Conservation (phyloP, 2,797 vertebrate genomes). For the Jordanella pulchra region DNA sequence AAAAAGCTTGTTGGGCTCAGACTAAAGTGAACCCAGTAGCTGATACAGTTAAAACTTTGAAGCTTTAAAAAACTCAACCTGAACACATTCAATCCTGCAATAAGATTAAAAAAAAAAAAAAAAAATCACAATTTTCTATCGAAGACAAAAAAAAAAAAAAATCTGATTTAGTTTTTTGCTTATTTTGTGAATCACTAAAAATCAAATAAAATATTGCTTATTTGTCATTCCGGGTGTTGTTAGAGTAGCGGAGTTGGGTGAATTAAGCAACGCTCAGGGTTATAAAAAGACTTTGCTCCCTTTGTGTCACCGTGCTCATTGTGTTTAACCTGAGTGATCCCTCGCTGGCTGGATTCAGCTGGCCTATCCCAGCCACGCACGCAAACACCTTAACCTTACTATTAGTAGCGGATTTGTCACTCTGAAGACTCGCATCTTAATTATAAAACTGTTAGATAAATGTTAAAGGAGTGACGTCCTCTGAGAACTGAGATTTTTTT, state of each 20-base stretch:
- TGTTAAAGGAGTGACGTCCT: neutral
- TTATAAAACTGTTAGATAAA: neutral
- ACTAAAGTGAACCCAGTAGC: neutral
- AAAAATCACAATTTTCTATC: slow-evolving; percentile 6
- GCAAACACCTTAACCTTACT: slow-evolving; percentile 1
- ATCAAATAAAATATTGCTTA: neutral
- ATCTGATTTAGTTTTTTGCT: slow-evolving; percentile 1
- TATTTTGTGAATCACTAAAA: slow-evolving; percentile 5
- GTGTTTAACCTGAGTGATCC: slow-evolving; percentile 2
- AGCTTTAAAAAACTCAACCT: slow-evolving; percentile 6
- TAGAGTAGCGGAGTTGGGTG: slow-evolving; percentile 1
- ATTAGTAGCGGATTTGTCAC: neutral
- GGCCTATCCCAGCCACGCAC: neutral
- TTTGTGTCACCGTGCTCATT: slow-evolving; percentile 2
- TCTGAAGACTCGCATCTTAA: neutral
- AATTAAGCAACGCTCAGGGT: slow-evolving; percentile 2
- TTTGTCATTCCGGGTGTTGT: neutral
- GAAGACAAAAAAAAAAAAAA: neutral
- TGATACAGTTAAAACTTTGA: neutral
- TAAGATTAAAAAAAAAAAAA: slow-evolving; percentile 3
- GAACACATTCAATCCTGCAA: neutral
- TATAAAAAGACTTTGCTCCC: slow-evolving; percentile 33
- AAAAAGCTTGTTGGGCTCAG: neutral
- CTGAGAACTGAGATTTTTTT: neutral
- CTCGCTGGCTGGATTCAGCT: neutral